Conservation (phyloP, 92 coral and sea anemone genomes). For the Porites divaricata region DNA sequence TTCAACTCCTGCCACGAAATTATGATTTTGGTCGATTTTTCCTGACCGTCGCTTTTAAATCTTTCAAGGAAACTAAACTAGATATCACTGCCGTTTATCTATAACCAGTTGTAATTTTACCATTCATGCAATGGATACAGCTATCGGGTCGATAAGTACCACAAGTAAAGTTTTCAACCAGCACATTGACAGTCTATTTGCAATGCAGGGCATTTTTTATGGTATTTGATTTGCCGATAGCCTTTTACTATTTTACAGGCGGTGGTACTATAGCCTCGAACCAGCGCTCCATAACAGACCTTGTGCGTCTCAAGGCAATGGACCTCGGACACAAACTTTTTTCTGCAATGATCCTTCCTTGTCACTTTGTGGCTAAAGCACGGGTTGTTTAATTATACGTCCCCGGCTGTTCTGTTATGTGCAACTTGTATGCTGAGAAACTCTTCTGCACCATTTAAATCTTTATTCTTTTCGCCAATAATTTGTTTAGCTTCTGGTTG, state of each 20-base stretch:
- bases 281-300: neutral
- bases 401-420: constrained; percentile 18
- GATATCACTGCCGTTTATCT: too few relatives aligned
- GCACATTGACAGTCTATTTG: constrained; percentile 23
- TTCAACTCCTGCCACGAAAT: too few relatives aligned
- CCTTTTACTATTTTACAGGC: constrained; percentile 10
- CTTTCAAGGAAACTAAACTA: too few relatives aligned
- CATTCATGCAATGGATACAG: too few relatives aligned
- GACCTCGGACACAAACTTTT: neutral
- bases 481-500: neutral
- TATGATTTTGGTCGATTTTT: too few relatives aligned
- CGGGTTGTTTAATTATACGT: neutral
- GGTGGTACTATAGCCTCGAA: neutral
- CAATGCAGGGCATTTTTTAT: neutral
- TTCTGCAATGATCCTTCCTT: neutral
- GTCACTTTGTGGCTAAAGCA: neutral
- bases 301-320: neutral
- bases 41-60: too few relatives aligned
- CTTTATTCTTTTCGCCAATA: neutral
- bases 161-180: neutral
- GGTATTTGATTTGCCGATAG: neutral
- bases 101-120: too few relatives aligned
- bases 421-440: neutral
- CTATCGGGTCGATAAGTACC: too few relatives aligned
- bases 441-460: neutral